A percentile compares a stretch with the other conserved stretches of the same genome.
Evolutionary conservation across 2,888 invertebrate genomes (phyloP).

Genomic region (Volucella inflata): DNA sequence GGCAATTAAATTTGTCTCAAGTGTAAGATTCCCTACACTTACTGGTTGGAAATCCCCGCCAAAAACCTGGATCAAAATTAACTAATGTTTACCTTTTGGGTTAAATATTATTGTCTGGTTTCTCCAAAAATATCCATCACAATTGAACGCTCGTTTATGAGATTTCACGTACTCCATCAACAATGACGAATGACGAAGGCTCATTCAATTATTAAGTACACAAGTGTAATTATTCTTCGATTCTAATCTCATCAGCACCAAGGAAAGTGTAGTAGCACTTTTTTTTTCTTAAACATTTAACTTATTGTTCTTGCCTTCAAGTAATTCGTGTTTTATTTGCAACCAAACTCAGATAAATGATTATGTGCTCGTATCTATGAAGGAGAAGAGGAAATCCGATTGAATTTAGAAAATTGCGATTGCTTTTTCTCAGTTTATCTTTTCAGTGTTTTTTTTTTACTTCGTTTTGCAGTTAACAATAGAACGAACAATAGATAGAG

Average conservation of each 20-base stretch:
- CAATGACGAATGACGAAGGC: constrained; percentile 25
- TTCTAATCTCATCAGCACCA: constrained; percentile 61
- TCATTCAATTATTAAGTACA: constrained; percentile 47
- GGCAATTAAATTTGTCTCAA: constrained; percentile 22
- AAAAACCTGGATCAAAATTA: constrained; percentile 21
- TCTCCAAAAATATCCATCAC: constrained; percentile 11
- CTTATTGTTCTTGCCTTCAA: constrained; percentile 50
- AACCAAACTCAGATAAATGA: constrained; percentile 18
- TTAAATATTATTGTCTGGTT: constrained; percentile 8
- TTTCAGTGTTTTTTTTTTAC: not conserved
- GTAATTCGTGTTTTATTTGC: constrained; percentile 42
- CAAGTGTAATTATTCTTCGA: constrained; percentile 66
- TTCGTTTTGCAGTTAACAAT: constrained; percentile 50
- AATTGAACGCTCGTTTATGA: not conserved
- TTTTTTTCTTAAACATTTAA: constrained; percentile 17
- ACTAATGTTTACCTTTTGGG: constrained; percentile 18
- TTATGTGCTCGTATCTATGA: not conserved
- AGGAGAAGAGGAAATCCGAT: constrained; percentile 62
- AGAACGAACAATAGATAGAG: not conserved
- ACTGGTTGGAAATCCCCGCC: constrained; percentile 24
- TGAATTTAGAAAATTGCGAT: constrained; percentile 37
- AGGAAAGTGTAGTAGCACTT: constrained; percentile 45
- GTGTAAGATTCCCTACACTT: constrained; percentile 4
- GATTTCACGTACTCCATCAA: constrained; percentile 34
- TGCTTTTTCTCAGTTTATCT: not conserved